Evolutionary conservation across 1,140 invertebrate species (phyloP).

Genomic region (Mycetomoellerius zeteki): DNA sequence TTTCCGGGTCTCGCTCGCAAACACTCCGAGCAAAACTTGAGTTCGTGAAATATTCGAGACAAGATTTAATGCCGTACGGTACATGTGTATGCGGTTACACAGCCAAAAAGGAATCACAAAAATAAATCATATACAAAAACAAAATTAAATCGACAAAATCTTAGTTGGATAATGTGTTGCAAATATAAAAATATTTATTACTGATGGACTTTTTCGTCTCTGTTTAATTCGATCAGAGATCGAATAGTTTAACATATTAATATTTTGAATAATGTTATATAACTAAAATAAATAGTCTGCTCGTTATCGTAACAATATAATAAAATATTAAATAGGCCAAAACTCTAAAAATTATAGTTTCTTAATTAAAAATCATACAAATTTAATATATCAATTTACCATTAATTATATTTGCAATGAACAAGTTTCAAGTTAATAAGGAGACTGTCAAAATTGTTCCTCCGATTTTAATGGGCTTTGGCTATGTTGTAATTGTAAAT

Average conservation of each 20-base stretch:
- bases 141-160: background rate
- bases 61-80: slow-evolving; percentile 21
- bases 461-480: too few species aligned
- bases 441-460: too few species aligned
- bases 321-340: too few species aligned
- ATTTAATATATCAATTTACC: too few species aligned
- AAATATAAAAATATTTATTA: slow-evolving; percentile 14
- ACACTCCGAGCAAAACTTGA: slow-evolving; percentile 75
- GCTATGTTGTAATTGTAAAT: too few species aligned
- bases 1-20: slow-evolving; percentile 76
- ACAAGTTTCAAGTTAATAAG: too few species aligned
- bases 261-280: background rate
- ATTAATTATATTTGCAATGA: too few species aligned
- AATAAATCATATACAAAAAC: too few species aligned
- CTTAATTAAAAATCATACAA: too few species aligned
- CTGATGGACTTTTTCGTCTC: background rate
- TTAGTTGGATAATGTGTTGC: background rate
- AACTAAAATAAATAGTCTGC: background rate
- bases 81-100: background rate
- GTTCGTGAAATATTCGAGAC: slow-evolving; percentile 68
- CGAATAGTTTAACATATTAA: background rate
- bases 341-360: too few species aligned
- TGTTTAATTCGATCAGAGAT: background rate
- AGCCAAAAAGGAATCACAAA: background rate
- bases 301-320: too few species aligned